These are phyloP conservation scores for Hyalella azteca DNA, from an alignment of 2,888 invertebrate genomes.

Conservation along the genomic window DNA sequence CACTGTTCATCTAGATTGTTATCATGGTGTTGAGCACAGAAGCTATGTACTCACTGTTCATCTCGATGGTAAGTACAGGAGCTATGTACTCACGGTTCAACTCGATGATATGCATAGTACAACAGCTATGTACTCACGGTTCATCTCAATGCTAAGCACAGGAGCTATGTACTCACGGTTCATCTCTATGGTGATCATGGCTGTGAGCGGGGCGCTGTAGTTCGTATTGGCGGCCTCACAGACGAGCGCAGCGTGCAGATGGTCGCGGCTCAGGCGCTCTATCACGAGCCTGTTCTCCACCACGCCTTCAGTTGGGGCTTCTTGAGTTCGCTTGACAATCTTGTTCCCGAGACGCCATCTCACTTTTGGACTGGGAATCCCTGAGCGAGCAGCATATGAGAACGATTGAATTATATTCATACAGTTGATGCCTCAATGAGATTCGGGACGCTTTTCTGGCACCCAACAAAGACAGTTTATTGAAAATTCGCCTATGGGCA, in stretches of 20 bases:
- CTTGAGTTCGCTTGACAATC: neutral
- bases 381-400: too few species aligned
- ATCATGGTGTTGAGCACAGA: too few species aligned
- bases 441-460: too few species aligned
- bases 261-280: conserved; percentile 5
- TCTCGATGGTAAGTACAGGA: too few species aligned
- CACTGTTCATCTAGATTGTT: too few species aligned
- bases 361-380: conserved; percentile 19
- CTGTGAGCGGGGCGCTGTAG: neutral
- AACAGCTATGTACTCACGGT: too few species aligned
- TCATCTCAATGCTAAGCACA: too few species aligned
- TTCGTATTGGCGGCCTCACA: conserved; percentile 40
- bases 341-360: conserved; percentile 10
- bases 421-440: too few species aligned
- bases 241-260: conserved; percentile 18
- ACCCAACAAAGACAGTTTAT: too few species aligned
- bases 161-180: conserved; percentile 39
- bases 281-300: conserved; percentile 33
- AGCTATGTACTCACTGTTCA: too few species aligned
- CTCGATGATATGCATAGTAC: conserved; percentile 21
- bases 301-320: neutral
- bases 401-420: too few species aligned
- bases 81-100: conserved; percentile 34
- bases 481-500: too few species aligned
- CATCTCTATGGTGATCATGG: conserved; percentile 36